Evolutionary conservation across 1,140 invertebrate species (phyloP).

Genomic region (Drosophila pandora): DNA sequence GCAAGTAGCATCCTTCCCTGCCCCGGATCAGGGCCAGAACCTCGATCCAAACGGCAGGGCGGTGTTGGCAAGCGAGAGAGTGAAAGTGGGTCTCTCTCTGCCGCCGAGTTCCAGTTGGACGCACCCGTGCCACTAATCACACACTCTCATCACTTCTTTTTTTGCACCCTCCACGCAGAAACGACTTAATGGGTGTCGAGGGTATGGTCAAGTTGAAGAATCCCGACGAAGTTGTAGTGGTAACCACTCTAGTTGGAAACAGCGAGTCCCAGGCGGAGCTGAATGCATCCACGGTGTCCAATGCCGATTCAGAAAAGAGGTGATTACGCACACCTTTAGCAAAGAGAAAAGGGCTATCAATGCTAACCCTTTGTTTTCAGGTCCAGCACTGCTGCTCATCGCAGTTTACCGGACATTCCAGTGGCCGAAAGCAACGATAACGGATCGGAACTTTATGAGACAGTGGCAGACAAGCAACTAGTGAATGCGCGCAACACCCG

Average conservation of each 20-base stretch:
- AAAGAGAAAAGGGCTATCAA: background rate
- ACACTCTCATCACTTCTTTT: constrained; percentile 7
- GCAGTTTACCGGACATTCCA: constrained; percentile 88
- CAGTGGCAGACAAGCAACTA: constrained; percentile 86
- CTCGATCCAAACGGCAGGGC: background rate
- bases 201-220: constrained; percentile 86
- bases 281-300: constrained; percentile 75
- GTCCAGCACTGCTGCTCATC: constrained; percentile 84
- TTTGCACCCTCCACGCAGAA: constrained; percentile 68
- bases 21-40: background rate
- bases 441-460: constrained; percentile 88
- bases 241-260: constrained; percentile 67
- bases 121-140: constrained; percentile 49
- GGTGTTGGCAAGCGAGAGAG: constrained; percentile 25
- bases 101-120: constrained; percentile 62
- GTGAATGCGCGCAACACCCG: constrained; percentile 68
- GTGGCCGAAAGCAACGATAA: constrained; percentile 85
- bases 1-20: background rate
- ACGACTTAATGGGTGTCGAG: constrained; percentile 85
- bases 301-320: constrained; percentile 80
- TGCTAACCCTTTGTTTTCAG: constrained; percentile 28
- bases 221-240: constrained; percentile 85
- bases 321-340: constrained; percentile 4
- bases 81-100: constrained; percentile 46
- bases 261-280: constrained; percentile 79